A percentile compares a stretch with the other conserved stretches of the same genome.
These are phyloP conservation scores for Pithecia hirsuta DNA, from an alignment of 2,797 vertebrate genomes.

Conservation along the genomic window DNA sequence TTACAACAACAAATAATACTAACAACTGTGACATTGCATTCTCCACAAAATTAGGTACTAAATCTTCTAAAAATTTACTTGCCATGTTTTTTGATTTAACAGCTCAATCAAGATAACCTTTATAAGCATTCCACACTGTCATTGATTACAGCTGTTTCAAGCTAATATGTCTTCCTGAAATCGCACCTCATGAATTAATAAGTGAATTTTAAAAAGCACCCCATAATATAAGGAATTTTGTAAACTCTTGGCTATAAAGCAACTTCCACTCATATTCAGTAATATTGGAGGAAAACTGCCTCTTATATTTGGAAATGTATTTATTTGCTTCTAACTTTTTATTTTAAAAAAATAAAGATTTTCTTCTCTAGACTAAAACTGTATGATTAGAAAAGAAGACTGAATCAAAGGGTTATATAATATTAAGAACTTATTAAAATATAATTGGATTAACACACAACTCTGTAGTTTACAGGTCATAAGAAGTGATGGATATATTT, in stretches of 20 bases:
- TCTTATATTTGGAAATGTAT: slow-evolving; percentile 15
- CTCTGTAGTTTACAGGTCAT: not conserved
- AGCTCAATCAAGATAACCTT: slow-evolving; percentile 4
- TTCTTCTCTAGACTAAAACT: slow-evolving; percentile 12
- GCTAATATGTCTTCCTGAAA: not conserved
- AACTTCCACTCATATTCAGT: not conserved
- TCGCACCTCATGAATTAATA: not conserved
- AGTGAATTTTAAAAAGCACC: slow-evolving; percentile 7
- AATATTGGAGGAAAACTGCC: not conserved
- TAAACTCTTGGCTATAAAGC: not conserved
- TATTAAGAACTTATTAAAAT: not conserved
- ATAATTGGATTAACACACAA: not conserved
- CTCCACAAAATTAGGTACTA: not conserved
- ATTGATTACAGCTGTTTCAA: not conserved
- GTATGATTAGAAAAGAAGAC: slow-evolving; percentile 36
- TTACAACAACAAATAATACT: not conserved
- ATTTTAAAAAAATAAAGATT: not conserved
- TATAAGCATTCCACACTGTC: not conserved
- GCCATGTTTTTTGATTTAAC: not conserved
- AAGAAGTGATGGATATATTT: slow-evolving; percentile 18
- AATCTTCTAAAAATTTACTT: slow-evolving; percentile 1
- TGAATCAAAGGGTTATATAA: not conserved
- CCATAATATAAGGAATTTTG: not conserved
- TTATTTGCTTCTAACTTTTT: slow-evolving; percentile 25
- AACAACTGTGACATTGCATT: not conserved